phyloP scores from a whole-genome alignment of 1,140 invertebrate genomes.

The Drosophila funebris region DNA sequence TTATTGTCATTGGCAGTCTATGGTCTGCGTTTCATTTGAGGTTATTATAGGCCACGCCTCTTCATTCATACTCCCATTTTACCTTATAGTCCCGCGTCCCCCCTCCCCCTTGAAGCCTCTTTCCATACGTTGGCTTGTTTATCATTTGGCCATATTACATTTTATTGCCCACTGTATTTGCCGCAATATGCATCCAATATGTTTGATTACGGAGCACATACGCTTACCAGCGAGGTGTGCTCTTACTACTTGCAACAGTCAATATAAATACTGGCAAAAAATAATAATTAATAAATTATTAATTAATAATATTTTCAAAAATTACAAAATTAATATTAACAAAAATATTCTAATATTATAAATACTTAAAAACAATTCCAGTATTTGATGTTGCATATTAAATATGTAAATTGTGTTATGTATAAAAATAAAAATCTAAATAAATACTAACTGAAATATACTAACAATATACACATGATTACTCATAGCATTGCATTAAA shows the following conservation, averaged over 20 bases:
- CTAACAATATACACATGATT: too few species aligned
- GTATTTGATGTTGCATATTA: too few species aligned
- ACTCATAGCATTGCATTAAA: too few species aligned
- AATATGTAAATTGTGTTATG: too few species aligned
- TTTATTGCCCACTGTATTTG: slow-evolving; percentile 68
- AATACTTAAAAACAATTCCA: too few species aligned
- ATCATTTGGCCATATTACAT: slow-evolving; percentile 65
- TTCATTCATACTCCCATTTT: not conserved
- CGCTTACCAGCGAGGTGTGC: slow-evolving; percentile 30
- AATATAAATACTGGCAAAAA: not conserved
- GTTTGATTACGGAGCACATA: slow-evolving; percentile 54
- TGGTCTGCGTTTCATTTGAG: slow-evolving; percentile 63
- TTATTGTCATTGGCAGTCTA: slow-evolving; percentile 68
- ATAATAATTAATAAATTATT: too few species aligned
- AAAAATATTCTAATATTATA: too few species aligned
- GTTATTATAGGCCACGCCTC: slow-evolving; percentile 54
- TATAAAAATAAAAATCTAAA: too few species aligned
- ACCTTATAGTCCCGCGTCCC: not conserved
- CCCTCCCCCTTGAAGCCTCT: not conserved
- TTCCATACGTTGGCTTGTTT: slow-evolving; percentile 27
- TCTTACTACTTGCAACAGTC: too few species aligned
- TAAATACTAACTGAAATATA: too few species aligned
- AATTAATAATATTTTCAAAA: not conserved
- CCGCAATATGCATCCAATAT: slow-evolving; percentile 45
- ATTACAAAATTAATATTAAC: too few species aligned